phyloP scores from a whole-genome alignment of 2,113 vertebrate genomes.

The human region DNA sequence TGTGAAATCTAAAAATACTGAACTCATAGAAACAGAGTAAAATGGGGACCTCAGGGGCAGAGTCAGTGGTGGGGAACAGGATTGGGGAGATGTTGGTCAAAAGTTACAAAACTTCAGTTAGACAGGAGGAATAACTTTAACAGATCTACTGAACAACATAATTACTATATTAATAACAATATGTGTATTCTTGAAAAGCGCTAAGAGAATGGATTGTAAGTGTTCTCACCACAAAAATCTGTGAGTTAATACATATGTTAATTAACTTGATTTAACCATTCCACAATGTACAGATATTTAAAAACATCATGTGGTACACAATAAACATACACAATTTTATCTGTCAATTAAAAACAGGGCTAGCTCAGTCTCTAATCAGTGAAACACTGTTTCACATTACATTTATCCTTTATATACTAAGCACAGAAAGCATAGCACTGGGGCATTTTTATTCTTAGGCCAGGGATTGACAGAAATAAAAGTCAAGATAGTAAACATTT shows the following conservation, averaged over 20 bases:
- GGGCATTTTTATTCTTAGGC: background rate
- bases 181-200: too few relatives aligned
- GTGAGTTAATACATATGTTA: too few relatives aligned
- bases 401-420: background rate
- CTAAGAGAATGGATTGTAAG: too few relatives aligned
- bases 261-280: too few relatives aligned
- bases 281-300: too few relatives aligned
- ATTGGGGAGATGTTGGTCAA: background rate
- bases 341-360: background rate
- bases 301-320: too few relatives aligned
- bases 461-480: background rate
- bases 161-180: too few relatives aligned
- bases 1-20: background rate
- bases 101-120: background rate
- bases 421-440: background rate
- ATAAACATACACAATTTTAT: too few relatives aligned
- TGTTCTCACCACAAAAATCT: too few relatives aligned
- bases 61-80: too few relatives aligned
- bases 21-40: background rate
- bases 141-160: too few relatives aligned
- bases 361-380: background rate
- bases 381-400: background rate
- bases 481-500: background rate
- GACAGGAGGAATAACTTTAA: too few relatives aligned
- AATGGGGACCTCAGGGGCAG: background rate